These are phyloP conservation scores for Drosophila tristis DNA, from an alignment of 1,140 invertebrate species.

Conservation along the genomic window DNA sequence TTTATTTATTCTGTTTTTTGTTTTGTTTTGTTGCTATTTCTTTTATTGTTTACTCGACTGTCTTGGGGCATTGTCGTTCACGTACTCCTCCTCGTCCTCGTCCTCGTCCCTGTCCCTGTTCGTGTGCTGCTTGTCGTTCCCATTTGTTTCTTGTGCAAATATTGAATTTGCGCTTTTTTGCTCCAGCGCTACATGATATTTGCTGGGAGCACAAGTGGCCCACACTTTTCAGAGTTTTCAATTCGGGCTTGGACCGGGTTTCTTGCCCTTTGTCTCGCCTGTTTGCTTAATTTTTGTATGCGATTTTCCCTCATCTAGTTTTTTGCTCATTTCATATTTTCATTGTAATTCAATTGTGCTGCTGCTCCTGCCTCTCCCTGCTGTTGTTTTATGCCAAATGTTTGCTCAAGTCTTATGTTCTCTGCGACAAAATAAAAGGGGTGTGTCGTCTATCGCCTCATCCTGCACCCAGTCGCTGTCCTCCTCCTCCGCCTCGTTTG, in stretches of 20 bases:
- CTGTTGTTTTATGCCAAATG: conserved; percentile 64
- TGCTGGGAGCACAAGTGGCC: conserved; percentile 38
- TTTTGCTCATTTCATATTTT: conserved; percentile 78
- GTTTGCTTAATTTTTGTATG: conserved; percentile 73
- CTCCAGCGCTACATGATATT: conserved; percentile 21
- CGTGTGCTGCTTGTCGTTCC: conserved; percentile 34
- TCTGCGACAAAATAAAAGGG: conserved; percentile 50
- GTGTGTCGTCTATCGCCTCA: conserved; percentile 23
- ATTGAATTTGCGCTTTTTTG: conserved; percentile 76
- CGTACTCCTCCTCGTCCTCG: too few species aligned
- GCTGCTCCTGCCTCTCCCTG: conserved; percentile 17
- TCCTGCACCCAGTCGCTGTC: neutral
- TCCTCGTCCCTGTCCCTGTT: too few species aligned
- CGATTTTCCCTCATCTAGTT: conserved; percentile 42
- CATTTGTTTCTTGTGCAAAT: conserved; percentile 75
- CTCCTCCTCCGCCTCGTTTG: conserved; percentile 6
- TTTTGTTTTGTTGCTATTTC: conserved; percentile 34
- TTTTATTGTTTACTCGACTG: conserved; percentile 55
- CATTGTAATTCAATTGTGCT: conserved; percentile 80
- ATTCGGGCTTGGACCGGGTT: conserved; percentile 32
- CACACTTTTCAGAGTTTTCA: conserved; percentile 66
- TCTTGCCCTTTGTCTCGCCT: conserved; percentile 62
- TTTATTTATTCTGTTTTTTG: conserved; percentile 15
- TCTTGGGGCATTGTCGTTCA: conserved; percentile 32
- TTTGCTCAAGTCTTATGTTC: conserved; percentile 64